phyloP scores from a whole-genome alignment of 2,113 vertebrate genomes.

The Platanista minor region DNA sequence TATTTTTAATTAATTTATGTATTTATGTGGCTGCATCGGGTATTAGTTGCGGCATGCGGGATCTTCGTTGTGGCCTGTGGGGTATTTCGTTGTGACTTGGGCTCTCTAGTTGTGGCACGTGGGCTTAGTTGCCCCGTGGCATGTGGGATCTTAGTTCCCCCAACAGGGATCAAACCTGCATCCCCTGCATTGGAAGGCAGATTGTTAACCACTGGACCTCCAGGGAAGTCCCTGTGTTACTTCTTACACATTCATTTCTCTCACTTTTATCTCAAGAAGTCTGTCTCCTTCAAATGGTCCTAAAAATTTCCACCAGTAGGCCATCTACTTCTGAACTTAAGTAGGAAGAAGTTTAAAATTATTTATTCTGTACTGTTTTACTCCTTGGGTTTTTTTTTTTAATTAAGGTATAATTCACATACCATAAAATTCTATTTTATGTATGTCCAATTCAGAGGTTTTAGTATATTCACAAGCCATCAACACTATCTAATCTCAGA shows the following conservation, averaged over 20 bases:
- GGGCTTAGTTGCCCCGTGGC: too few species aligned
- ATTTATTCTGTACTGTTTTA: background rate
- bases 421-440: background rate
- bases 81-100: too few species aligned
- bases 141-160: too few species aligned
- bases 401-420: background rate
- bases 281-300: background rate
- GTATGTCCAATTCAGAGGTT: background rate
- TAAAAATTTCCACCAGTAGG: slow-evolving; percentile 22
- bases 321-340: slow-evolving; percentile 26
- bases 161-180: too few species aligned
- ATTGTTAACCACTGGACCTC: background rate
- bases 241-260: slow-evolving; percentile 7
- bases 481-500: background rate
- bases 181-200: too few species aligned
- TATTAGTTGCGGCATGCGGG: too few species aligned
- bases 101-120: too few species aligned
- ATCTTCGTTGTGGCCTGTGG: too few species aligned
- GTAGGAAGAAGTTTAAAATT: background rate
- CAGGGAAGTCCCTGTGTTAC: background rate
- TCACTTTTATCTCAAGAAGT: slow-evolving; percentile 35
- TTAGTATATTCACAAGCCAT: background rate
- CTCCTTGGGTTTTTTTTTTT: background rate
- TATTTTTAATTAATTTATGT: too few species aligned
- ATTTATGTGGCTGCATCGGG: too few species aligned